phyloP scores from a whole-genome alignment of 1,140 invertebrate species.

The Drosophila serrata region DNA sequence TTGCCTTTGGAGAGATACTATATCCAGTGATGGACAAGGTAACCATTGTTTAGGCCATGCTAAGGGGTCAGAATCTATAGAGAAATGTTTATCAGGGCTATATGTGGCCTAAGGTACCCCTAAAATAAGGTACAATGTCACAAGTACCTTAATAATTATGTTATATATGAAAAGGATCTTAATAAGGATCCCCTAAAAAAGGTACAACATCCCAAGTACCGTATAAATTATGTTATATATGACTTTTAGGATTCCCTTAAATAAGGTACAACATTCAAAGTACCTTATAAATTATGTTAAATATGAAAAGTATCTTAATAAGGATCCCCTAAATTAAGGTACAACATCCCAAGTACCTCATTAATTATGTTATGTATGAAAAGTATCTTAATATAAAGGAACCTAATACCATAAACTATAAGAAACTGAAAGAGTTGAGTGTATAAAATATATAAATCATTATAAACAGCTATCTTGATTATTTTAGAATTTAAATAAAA shows the following conservation, averaged over 20 bases:
- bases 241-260: too few relatives aligned
- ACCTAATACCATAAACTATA: neutral
- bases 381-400: neutral
- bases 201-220: too few relatives aligned
- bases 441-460: neutral
- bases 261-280: too few relatives aligned
- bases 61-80: neutral
- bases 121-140: neutral
- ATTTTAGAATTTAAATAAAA: neutral
- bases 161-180: neutral
- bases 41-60: neutral
- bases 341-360: neutral
- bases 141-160: neutral
- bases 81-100: neutral
- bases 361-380: neutral
- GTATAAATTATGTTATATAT: neutral
- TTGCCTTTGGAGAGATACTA: neutral
- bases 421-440: neutral
- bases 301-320: too few relatives aligned
- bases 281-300: neutral
- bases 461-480: neutral
- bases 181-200: neutral
- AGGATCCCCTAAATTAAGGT: neutral
- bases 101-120: neutral
- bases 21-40: slow-evolving; percentile 9